Evolutionary conservation across 2,113 vertebrate genomes (phyloP).

Genomic region (Chrysochloris asiatica): DNA sequence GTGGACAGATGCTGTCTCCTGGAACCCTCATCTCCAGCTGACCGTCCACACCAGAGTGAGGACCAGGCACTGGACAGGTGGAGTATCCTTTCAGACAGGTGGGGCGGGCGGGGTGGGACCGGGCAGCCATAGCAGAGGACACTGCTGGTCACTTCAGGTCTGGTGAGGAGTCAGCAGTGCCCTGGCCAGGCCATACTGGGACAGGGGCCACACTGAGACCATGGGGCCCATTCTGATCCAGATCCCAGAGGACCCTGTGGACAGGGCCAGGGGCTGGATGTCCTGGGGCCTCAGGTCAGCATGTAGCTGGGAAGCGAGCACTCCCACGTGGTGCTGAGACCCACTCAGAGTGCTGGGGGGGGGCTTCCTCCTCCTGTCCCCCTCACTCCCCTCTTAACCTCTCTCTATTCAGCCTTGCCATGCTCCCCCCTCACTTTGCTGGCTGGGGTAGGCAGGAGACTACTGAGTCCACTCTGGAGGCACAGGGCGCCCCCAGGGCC

Average conservation of each 20-base stretch:
- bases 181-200: neutral
- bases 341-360: neutral
- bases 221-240: neutral
- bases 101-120: no score
- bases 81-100: neutral
- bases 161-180: no score
- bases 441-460: no score
- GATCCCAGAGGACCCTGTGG: no score
- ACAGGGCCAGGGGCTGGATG: no score
- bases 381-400: no score
- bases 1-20: neutral
- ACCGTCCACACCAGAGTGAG: neutral
- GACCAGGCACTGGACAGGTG: neutral
- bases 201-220: neutral
- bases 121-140: neutral
- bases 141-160: neutral
- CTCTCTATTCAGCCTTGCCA: no score
- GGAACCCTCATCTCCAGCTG: neutral
- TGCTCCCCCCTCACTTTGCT: no score
- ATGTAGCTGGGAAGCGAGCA: fast-evolving
- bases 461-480: no score
- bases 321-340: neutral
- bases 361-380: no score
- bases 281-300: no score
- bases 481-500: no score